Evolutionary conservation across 2,797 vertebrate genomes (phyloP).

Genomic region (Sebastes melanostomus): DNA sequence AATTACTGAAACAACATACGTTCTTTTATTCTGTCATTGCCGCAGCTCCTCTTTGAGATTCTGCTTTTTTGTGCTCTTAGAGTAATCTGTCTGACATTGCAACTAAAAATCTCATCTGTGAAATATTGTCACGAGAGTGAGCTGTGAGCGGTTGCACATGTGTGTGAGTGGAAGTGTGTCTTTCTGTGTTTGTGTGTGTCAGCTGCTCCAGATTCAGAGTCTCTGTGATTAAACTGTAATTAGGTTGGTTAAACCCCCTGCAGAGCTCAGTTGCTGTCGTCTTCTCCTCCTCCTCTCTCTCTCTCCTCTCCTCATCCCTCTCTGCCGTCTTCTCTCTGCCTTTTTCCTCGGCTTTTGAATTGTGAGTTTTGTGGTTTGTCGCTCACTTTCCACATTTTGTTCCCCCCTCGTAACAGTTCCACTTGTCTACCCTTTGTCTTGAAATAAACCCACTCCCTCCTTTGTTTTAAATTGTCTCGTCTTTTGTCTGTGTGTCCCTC

Average conservation of each 20-base stretch:
- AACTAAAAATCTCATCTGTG: constrained; percentile 65
- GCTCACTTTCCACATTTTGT: neutral
- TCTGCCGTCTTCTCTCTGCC: constrained; percentile 46
- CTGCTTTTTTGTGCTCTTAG: constrained; percentile 39
- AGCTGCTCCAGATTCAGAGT: constrained; percentile 78
- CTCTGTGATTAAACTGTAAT: constrained; percentile 84
- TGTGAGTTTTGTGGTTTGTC: constrained; percentile 60
- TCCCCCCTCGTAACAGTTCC: constrained; percentile 28
- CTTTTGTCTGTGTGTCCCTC: constrained; percentile 38
- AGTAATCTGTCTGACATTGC: constrained; percentile 70
- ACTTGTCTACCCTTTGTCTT: constrained; percentile 33
- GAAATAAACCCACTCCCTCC: neutral
- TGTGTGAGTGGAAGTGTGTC: constrained; percentile 37
- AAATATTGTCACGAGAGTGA: constrained; percentile 61
- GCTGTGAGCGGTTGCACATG: constrained; percentile 42
- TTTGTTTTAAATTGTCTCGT: constrained; percentile 30
- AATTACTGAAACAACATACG: constrained; percentile 69
- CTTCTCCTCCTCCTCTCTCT: constrained; percentile 50
- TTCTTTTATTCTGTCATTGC: constrained; percentile 49
- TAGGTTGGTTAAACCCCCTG: constrained; percentile 83
- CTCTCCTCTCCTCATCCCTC: constrained; percentile 47
- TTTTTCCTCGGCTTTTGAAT: constrained; percentile 48
- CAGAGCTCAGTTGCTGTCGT: constrained; percentile 74
- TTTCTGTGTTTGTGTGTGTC: constrained; percentile 33
- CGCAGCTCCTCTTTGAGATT: constrained; percentile 42